Conservation (phyloP, 1,140 invertebrate genomes). For the Pachypeltis micranthus region DNA sequence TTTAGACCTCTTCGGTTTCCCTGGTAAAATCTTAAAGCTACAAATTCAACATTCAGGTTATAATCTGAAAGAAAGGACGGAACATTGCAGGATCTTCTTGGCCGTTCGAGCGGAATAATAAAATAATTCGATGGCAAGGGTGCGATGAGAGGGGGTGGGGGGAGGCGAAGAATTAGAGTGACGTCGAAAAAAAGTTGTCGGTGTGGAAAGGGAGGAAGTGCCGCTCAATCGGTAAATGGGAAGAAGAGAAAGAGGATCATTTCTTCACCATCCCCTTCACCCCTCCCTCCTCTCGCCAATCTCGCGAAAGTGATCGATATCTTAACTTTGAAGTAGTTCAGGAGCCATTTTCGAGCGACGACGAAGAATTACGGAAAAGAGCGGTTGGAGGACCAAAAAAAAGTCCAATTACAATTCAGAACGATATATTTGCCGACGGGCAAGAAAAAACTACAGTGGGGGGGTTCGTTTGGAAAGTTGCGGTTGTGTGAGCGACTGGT, state of each 20-base stretch:
- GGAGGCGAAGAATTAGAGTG: neutral
- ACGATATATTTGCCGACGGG: neutral
- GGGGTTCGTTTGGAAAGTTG: too few relatives aligned
- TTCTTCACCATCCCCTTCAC: too few relatives aligned
- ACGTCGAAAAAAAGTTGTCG: neutral
- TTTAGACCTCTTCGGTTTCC: too few relatives aligned
- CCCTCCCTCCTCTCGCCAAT: neutral
- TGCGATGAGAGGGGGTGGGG: neutral
- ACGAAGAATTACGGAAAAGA: too few relatives aligned
- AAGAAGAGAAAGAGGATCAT: neutral
- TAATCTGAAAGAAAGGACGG: too few relatives aligned
- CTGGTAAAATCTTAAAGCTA: too few relatives aligned
- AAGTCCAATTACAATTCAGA: neutral
- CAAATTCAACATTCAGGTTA: too few relatives aligned
- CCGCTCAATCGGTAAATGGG: too few relatives aligned
- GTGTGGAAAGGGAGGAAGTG: neutral
- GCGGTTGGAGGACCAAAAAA: neutral
- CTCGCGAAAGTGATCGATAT: constrained; percentile 1
- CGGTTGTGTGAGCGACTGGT: too few relatives aligned
- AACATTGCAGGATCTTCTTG: too few relatives aligned
- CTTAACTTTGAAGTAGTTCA: neutral
- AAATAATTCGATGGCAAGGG: too few relatives aligned
- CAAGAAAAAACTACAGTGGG: too few relatives aligned
- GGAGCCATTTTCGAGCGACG: neutral
- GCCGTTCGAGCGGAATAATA: constrained; percentile 8